Base-by-base conservation (phyloP, 2,113 vertebrate genomes). In the Eubucco bourcierii region DNA sequence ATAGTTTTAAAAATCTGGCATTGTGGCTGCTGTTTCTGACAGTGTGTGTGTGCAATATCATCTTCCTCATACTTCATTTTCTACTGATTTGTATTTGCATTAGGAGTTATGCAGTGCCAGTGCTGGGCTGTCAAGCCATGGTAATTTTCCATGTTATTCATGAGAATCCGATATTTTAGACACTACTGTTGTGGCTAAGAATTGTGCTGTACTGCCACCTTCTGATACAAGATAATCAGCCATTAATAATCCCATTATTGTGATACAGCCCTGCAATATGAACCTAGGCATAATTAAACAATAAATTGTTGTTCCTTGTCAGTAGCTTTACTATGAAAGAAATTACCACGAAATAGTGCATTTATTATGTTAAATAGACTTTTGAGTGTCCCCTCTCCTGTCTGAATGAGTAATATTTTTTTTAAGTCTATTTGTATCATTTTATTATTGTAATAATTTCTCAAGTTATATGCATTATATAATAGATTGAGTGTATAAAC, bases 171-270 rank as follows among this genome's bases (percentile, higher is more conserved):
- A 3, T 64, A 79, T 77, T 90, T 88, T 83, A 88, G 78, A 60
- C 66, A 92, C 47, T 90, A 71, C 59, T 81, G 41, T 6, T 68
- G 39, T 44, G 47, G 53, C 74, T 86, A 95, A 92, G 91, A 85
- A 80, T 93, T 95, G 94, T 93, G 78, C 75, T 95, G 78, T 93
- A 67, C 92, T 97, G 95, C 95, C 94, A 95, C 95, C 95, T 94
- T 94, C 94, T 96, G 94, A 94, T 91, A 82, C 53, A 87, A 89
- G 64, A 80, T 37, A 75, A 94, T 59, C 44, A 14, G 29, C 44
- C 71, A 72, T 91, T 93, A 94, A 94, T 91, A 91, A 90, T 61
- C 28, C 55, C 58, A 27, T 47, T 71, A 72, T 31, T 79, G 73
- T 86, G 66, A 71, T 47, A 71, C 76, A 89, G 47, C 6, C 33